Evolutionary conservation across 2,797 vertebrate genomes (phyloP), one percentile per base, ranked within the genome.

Genomic region (Mus spretus): DNA sequence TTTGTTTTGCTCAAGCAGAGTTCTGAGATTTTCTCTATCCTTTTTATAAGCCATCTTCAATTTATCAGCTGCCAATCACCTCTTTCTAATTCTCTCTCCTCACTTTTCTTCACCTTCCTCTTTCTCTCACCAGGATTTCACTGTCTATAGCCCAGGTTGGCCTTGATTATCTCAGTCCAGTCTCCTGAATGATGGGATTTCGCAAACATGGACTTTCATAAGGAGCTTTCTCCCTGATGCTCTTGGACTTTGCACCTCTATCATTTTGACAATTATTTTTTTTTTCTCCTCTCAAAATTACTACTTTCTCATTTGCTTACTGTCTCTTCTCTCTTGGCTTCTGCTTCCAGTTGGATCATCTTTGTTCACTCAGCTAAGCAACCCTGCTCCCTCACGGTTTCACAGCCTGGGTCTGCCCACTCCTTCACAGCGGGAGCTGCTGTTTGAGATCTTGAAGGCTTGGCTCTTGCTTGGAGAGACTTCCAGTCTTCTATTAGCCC

Each of bases 381-480:
- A 55, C 20, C 1, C 17, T 90, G 53, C 40, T 82, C 26, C 50
- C 9, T 75, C 74, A 22, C 7, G 40, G 1, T 77, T 17, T 81
- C 91, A 86, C n/a, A 87, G 87, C 22, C 84, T 57, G 40, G 14
- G 74, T 84, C 81, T 96, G 78, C 63, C 75, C 72, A 40, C 63
- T 74, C 75, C 34, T 47, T 92, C 44, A 82, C 28, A 50, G 28
- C 53, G 26, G 34, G 31, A 80, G 78, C 20, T 93, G 82, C 59
- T 61, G 40, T 96, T 88, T 65, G 86, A 92, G 86, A 89, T 90
- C 50, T 28, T 11, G 50, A 81, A 93, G 61, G 2, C n/a, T 94
- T 94, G 87, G 20, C 84, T 89, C 31, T 47, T 81, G 31, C 19
- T 78, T 85, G 84, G 67, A 89, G 90, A 89, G 83, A 88, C 67